These are phyloP conservation scores for Pterobdella sp. DNA, from an alignment of 2,888 invertebrate species.

Conservation along the genomic window DNA sequence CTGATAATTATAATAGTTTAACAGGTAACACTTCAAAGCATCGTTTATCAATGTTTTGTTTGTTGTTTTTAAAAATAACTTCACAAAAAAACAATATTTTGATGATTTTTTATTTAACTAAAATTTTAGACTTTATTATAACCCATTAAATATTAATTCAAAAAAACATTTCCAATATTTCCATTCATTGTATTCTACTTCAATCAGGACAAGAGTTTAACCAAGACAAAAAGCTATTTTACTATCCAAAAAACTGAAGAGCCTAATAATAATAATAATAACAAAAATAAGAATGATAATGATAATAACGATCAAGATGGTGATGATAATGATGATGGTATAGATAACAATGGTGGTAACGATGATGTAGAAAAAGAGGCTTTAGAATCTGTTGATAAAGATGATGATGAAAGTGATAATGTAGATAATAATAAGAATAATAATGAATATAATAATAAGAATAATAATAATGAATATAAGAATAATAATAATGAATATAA, in stretches of 20 bases:
- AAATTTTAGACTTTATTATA: neutral
- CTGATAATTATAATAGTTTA: too few relatives aligned
- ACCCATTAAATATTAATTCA: neutral
- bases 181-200: neutral
- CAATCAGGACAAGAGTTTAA: neutral
- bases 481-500: slow-evolving; percentile 23
- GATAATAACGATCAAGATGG: slow-evolving; percentile 33
- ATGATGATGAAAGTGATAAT: slow-evolving; percentile 21
- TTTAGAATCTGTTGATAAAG: neutral
- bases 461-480: slow-evolving; percentile 5
- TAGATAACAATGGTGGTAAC: slow-evolving; percentile 22
- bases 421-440: slow-evolving; percentile 5
- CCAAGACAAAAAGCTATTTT: neutral
- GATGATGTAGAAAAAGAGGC: slow-evolving; percentile 9
- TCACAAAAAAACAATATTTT: neutral
- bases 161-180: neutral
- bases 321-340: slow-evolving; percentile 31
- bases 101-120: neutral
- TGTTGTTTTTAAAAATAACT: neutral
- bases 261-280: slow-evolving; percentile 13
- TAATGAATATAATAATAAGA: slow-evolving; percentile 13
- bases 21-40: too few relatives aligned
- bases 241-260: neutral
- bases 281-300: slow-evolving; percentile 22
- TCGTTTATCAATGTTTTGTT: too few relatives aligned